Evolutionary conservation across 1,140 invertebrate genomes (phyloP).

Genomic region (Drosophila oshimai): DNA sequence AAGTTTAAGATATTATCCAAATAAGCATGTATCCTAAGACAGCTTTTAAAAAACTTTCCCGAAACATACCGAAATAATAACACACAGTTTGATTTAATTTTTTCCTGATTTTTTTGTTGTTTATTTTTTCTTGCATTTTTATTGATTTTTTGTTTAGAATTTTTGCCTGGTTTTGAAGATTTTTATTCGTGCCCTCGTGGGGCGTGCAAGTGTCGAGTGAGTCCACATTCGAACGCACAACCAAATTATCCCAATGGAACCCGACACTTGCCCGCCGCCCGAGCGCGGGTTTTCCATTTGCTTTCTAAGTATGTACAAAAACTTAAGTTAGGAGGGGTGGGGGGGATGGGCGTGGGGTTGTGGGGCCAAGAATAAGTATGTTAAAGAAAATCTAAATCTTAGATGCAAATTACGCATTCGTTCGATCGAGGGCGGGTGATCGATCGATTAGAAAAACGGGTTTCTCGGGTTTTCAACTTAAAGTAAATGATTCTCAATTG

Average conservation of each 20-base stretch:
- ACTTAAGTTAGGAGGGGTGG: conserved; percentile 48
- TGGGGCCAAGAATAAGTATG: conserved; percentile 20
- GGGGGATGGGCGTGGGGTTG: not conserved
- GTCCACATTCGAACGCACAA: conserved; percentile 52
- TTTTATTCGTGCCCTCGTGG: conserved; percentile 50
- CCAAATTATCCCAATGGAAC: conserved; percentile 52
- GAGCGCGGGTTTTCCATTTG: conserved; percentile 52
- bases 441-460: conserved; percentile 5
- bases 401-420: conserved; percentile 27
- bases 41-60: not conserved
- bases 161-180: conserved; percentile 51
- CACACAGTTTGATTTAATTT: conserved; percentile 35
- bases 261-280: conserved; percentile 27
- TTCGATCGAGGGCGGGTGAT: not conserved
- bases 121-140: conserved; percentile 54
- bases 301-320: conserved; percentile 68
- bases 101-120: conserved; percentile 70
- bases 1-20: no score
- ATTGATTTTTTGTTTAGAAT: conserved; percentile 56
- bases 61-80: not conserved
- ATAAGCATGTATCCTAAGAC: no score
- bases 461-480: conserved; percentile 21
- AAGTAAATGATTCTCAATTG: conserved; percentile 40
- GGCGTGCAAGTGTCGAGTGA: conserved; percentile 22
- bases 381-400: conserved; percentile 38